Evolutionary conservation across 2,113 vertebrate species (phyloP).

Genomic region (Vulpes ferrilata): DNA sequence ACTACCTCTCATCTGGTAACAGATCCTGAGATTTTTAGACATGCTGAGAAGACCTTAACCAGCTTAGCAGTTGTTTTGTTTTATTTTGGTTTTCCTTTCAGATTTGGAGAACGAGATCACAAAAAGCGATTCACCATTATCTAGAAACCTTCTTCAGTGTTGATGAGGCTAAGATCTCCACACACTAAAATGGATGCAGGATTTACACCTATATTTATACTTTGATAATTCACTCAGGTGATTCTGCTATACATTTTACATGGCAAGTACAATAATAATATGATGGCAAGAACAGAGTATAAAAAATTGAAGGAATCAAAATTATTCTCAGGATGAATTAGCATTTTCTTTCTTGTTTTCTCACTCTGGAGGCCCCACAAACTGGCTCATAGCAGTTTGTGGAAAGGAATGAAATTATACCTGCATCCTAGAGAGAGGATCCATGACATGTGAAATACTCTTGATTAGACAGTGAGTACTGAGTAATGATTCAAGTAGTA

Average conservation of each 20-base stretch:
- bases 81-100: not conserved
- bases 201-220: not conserved
- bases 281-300: not conserved
- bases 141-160: not conserved
- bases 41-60: not conserved
- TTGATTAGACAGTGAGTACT: not conserved
- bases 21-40: not conserved
- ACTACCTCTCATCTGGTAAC: not conserved
- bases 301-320: not conserved
- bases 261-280: not conserved
- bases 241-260: not conserved
- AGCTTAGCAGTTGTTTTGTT: not conserved
- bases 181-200: not conserved
- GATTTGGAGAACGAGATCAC: not conserved
- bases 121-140: not conserved
- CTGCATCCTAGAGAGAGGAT: not conserved
- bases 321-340: not conserved
- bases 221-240: not conserved
- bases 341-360: not conserved
- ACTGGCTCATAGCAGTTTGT: not conserved
- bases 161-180: rapidly evolving
- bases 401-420: not conserved
- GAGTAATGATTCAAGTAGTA: not conserved
- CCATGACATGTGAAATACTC: not conserved
- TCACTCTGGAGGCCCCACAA: not conserved